Evolutionary conservation across 2,888 invertebrate genomes (phyloP).

Genomic region (Criorhina ranunculi): DNA sequence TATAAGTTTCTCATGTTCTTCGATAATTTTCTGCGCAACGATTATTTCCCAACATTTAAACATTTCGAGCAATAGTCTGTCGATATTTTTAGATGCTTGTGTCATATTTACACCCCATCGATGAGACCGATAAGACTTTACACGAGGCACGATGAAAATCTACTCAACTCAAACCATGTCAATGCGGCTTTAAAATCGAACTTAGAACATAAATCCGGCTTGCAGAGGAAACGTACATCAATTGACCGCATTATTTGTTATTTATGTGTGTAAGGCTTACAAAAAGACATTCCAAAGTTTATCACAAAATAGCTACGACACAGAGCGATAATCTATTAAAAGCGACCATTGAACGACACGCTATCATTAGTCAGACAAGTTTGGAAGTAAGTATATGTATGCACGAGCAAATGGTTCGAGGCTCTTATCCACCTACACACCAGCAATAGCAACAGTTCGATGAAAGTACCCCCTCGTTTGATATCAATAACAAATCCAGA

Average conservation of each 20-base stretch:
- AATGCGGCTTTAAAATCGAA: too few relatives aligned
- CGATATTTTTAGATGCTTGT: too few relatives aligned
- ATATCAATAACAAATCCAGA: background rate
- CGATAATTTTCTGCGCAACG: too few relatives aligned
- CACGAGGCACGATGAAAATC: too few relatives aligned
- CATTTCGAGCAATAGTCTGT: too few relatives aligned
- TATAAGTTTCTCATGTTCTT: too few relatives aligned
- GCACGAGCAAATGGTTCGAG: background rate
- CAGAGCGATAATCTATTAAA: background rate
- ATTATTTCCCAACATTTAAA: too few relatives aligned
- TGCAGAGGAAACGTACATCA: too few relatives aligned
- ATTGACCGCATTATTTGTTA: background rate
- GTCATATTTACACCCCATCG: too few relatives aligned
- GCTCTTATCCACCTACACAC: conserved; percentile 8
- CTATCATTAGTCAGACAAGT: background rate
- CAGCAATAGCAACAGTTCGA: background rate
- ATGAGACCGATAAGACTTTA: too few relatives aligned
- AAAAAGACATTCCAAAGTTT: background rate
- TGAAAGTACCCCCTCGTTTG: background rate
- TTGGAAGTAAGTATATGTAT: background rate
- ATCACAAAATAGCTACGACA: conserved; percentile 10
- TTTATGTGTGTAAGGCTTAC: background rate
- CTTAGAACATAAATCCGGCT: too few relatives aligned
- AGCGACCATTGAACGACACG: background rate
- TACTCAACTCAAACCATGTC: too few relatives aligned